A percentile compares a stretch with the other conserved stretches of the same genome.
phyloP scores from a whole-genome alignment of 2,113 vertebrate genomes.

The Elachura formosa region DNA sequence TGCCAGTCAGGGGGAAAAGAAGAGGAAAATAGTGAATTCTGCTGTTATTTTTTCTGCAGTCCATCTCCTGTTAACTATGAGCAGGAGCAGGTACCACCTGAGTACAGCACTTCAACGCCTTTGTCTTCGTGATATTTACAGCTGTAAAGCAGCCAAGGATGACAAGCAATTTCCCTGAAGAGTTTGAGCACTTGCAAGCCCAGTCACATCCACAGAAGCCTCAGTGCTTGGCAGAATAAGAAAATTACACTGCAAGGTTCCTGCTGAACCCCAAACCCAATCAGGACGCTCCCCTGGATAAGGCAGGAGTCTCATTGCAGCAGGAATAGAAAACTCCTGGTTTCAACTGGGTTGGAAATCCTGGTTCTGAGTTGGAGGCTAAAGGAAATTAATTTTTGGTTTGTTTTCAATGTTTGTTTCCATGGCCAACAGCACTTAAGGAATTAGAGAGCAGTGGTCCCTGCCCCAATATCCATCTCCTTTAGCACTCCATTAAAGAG shows the following conservation, averaged over 20 bases:
- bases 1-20: neutral
- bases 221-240: neutral
- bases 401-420: neutral
- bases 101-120: neutral
- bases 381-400: neutral
- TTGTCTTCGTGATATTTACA: conserved; percentile 1
- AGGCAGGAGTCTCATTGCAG: neutral
- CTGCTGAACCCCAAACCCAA: neutral
- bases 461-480: neutral
- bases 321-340: neutral
- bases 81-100: neutral
- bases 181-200: neutral
- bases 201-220: neutral
- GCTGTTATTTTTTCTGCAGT: neutral
- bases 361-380: neutral
- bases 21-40: neutral
- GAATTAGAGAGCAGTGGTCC: neutral
- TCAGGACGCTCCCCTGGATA: neutral
- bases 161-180: conserved; percentile 5
- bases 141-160: conserved; percentile 8
- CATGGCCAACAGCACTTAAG: neutral
- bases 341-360: neutral
- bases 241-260: neutral
- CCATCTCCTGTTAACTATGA: neutral
- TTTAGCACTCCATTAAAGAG: neutral